Conservation (phyloP, 2,797 vertebrate species). For the Platalea minor region DNA sequence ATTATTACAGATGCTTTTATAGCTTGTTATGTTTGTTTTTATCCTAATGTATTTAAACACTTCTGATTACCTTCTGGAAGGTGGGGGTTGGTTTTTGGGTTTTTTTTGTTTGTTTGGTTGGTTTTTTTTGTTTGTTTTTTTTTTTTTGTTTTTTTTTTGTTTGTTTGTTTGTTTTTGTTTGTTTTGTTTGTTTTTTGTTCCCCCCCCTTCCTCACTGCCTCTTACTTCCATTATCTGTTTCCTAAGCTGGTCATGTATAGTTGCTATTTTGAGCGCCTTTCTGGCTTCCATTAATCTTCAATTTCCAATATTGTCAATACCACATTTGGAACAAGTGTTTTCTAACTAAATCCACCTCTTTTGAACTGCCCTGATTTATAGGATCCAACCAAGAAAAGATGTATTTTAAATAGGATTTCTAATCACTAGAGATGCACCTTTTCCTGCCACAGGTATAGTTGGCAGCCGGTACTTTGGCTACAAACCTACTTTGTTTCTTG, state of each 20-base stretch:
- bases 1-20: neutral
- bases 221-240: neutral
- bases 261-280: neutral
- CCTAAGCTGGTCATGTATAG: neutral
- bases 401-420: neutral
- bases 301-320: neutral
- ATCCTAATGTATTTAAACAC: neutral
- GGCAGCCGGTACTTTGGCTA: neutral
- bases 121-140: neutral
- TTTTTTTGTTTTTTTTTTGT: neutral
- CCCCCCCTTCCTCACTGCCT: neutral
- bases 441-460: neutral
- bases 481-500: slow-evolving; percentile 31
- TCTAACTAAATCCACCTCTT: neutral
- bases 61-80: neutral
- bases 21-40: neutral
- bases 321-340: neutral
- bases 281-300: neutral
- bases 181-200: neutral
- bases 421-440: neutral
- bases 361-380: neutral
- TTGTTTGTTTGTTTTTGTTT: neutral
- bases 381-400: neutral
- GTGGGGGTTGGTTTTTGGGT: neutral
- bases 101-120: too few species aligned